A percentile compares a stretch with the other conserved stretches of the same genome.
Evolutionary conservation across 2,797 vertebrate genomes (phyloP).

Genomic region (Anguilla obscura): DNA sequence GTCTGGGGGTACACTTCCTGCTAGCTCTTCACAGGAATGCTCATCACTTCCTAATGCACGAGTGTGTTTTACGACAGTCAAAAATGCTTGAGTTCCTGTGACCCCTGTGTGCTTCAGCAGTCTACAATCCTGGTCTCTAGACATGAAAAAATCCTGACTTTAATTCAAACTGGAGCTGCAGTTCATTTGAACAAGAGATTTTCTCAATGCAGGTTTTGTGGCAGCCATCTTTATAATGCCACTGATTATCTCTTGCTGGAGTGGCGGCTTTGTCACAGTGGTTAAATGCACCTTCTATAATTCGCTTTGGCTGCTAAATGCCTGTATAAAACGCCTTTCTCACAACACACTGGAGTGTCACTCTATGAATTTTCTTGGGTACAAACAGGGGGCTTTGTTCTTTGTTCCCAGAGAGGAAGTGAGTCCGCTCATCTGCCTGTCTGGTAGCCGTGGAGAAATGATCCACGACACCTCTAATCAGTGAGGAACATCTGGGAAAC

Average conservation of each 20-base stretch:
- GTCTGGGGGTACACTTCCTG: slow-evolving; percentile 16
- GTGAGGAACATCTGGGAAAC: slow-evolving; percentile 16
- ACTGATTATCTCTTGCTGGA: neutral
- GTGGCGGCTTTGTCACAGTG: neutral
- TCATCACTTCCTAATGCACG: slow-evolving; percentile 29
- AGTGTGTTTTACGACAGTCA: neutral
- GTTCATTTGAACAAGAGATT: neutral
- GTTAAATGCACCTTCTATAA: neutral
- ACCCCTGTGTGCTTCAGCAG: neutral
- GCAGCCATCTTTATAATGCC: neutral
- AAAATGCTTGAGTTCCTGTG: neutral
- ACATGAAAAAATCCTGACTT: neutral
- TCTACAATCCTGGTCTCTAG: neutral
- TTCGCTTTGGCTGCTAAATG: neutral
- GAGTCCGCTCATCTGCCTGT: no score
- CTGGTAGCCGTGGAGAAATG: neutral
- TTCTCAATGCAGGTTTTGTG: neutral
- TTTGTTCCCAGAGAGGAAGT: neutral
- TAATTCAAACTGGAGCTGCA: neutral
- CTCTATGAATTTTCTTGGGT: neutral
- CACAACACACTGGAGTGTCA: neutral
- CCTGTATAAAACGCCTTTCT: neutral
- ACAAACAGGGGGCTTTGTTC: neutral
- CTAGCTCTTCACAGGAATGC: slow-evolving; percentile 42
- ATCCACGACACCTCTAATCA: neutral